phyloP scores from a whole-genome alignment of 2,113 vertebrate species.

The Plectropomus leopardus region DNA sequence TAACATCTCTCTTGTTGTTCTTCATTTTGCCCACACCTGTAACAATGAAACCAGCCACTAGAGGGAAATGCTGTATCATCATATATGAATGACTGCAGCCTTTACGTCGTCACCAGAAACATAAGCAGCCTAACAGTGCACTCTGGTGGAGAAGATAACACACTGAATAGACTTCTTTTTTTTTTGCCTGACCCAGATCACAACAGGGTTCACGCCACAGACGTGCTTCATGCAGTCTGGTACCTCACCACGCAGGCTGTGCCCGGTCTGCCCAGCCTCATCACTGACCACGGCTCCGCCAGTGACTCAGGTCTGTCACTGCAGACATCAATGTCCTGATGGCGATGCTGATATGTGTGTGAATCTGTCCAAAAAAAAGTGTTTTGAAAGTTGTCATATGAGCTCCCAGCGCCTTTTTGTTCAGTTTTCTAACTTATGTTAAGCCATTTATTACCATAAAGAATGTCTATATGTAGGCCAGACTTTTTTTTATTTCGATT shows the following conservation, averaged over 20 bases:
- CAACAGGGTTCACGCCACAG: conserved; percentile 97
- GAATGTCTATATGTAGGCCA: conserved; percentile 34
- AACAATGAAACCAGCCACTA: conserved; percentile 40
- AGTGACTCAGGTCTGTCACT: conserved; percentile 89
- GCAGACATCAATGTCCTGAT: neutral
- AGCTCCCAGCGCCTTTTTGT: neutral
- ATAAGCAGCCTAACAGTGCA: conserved; percentile 53
- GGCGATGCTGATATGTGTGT: conserved; percentile 1
- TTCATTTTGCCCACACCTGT: conserved; percentile 16
- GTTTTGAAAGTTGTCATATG: neutral
- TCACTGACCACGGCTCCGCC: conserved; percentile 90
- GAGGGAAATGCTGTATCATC: conserved; percentile 47
- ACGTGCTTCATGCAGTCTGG: conserved; percentile 99
- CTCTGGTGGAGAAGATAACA: conserved; percentile 59
- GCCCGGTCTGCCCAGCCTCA: conserved; percentile 91
- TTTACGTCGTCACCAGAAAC: neutral
- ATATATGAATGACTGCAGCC: neutral
- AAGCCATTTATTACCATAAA: neutral
- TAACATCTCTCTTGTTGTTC: neutral
- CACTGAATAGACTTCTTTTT: conserved; percentile 27
- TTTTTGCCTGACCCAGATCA: conserved; percentile 88
- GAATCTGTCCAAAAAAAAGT: neutral
- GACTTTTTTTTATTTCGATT: conserved; percentile 36
- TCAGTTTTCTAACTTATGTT: conserved; percentile 5
- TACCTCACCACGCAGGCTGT: conserved; percentile 96